A percentile compares a stretch with the other conserved stretches of the same genome.
phyloP scores from a whole-genome alignment of 2,113 vertebrate species.

The Platichthys flesus region DNA sequence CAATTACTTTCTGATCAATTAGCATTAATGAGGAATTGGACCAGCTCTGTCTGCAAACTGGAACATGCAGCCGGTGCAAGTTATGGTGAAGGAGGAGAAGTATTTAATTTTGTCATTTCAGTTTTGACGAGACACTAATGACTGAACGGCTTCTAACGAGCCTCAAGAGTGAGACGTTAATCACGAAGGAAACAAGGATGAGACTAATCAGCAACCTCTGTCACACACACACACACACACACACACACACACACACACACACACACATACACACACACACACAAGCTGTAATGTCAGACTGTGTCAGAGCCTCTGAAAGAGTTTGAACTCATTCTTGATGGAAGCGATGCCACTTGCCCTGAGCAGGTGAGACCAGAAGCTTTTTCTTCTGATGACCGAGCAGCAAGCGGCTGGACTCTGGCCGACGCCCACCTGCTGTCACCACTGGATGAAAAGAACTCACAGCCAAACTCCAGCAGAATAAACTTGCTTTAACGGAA shows the following conservation, averaged over 20 bases:
- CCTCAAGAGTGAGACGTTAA: conserved; percentile 22
- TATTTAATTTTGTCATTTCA: conserved; percentile 18
- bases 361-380: conserved; percentile 1
- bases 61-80: not conserved
- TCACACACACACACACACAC: too few relatives aligned
- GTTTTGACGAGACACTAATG: conserved; percentile 29
- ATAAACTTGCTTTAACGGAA: not conserved
- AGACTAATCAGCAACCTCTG: conserved; percentile 6
- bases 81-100: not conserved
- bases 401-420: not conserved
- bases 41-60: not conserved
- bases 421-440: conserved; percentile 48
- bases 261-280: too few relatives aligned
- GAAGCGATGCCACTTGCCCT: conserved; percentile 4
- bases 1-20: not conserved
- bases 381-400: too few relatives aligned
- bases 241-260: too few relatives aligned
- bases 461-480: conserved; percentile 3
- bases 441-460: conserved; percentile 36
- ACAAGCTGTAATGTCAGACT: not conserved
- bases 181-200: conserved; percentile 28
- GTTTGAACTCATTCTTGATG: not conserved
- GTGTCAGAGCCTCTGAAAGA: conserved; percentile 4
- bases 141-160: conserved; percentile 6
- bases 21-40: not conserved